Percentiles rank a stretch among this genome's conserved stretches.
phyloP scores from a whole-genome alignment of 2,888 invertebrate species.

The Scaptomyza polygonia region DNA sequence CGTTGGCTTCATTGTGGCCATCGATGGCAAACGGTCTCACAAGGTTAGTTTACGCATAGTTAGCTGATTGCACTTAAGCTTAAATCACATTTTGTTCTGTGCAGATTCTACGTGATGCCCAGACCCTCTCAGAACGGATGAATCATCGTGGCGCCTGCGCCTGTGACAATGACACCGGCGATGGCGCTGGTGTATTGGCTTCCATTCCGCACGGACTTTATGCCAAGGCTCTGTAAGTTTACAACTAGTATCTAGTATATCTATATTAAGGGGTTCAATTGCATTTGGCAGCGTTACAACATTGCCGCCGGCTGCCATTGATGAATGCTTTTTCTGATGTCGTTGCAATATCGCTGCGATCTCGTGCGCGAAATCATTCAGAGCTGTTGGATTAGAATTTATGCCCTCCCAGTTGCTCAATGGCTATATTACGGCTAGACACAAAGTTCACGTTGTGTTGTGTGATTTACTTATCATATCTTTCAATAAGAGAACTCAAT shows the following conservation, averaged over 20 bases:
- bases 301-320: constrained; percentile 56
- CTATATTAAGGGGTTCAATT: constrained; percentile 3
- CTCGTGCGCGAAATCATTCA: constrained; percentile 68
- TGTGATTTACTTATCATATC: constrained; percentile 30
- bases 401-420: constrained; percentile 20
- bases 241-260: not conserved
- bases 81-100: not conserved
- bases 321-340: constrained; percentile 47
- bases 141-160: constrained; percentile 99
- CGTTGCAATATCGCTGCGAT: constrained; percentile 55
- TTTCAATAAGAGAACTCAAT: not conserved
- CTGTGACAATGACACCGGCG: constrained; percentile 99
- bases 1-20: constrained; percentile 99
- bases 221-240: constrained; percentile 91
- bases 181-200: constrained; percentile 98
- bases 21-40: constrained; percentile 96
- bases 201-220: constrained; percentile 98
- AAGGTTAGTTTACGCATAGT: constrained; percentile 87
- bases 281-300: constrained; percentile 46
- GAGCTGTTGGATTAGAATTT: constrained; percentile 33
- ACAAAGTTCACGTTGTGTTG: not conserved
- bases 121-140: constrained; percentile 97
- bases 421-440: constrained; percentile 7
- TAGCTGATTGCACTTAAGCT: not conserved
- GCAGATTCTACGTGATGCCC: constrained; percentile 97